phyloP scores from a whole-genome alignment of 2,797 vertebrate genomes.

The Poeciliopsis infans region DNA sequence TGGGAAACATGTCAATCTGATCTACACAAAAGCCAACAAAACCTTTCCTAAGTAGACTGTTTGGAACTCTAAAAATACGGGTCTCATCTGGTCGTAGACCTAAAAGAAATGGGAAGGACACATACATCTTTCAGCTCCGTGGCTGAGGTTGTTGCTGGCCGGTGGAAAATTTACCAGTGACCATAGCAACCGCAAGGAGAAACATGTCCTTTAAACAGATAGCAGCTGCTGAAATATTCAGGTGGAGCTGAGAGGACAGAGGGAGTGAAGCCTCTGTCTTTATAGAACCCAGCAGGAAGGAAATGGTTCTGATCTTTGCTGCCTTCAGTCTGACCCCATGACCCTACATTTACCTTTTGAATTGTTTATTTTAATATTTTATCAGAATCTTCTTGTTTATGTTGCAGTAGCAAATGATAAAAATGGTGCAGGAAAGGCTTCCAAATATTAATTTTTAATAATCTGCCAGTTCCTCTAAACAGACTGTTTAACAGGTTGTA shows the following conservation, averaged over 20 bases:
- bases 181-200: conserved; percentile 45
- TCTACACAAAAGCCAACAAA: not conserved
- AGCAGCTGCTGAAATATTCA: conserved; percentile 71
- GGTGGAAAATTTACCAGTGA: conserved; percentile 15
- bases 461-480: not conserved
- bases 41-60: not conserved
- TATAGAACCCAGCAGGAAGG: conserved; percentile 28
- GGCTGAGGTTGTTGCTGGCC: conserved; percentile 10
- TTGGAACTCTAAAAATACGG: not conserved
- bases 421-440: not conserved
- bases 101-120: not conserved
- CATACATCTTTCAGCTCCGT: not conserved
- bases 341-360: not conserved
- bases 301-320: conserved; percentile 27
- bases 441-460: not conserved
- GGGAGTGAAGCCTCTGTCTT: conserved; percentile 27
- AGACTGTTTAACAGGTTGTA: not conserved
- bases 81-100: not conserved
- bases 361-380: not conserved
- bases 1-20: not conserved
- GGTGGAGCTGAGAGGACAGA: conserved; percentile 50
- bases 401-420: not conserved
- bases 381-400: not conserved
- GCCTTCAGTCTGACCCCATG: not conserved
- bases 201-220: conserved; percentile 57